These are phyloP conservation scores for Seriola dumerili DNA, from an alignment of 2,113 vertebrate genomes.

Conservation along the genomic window DNA sequence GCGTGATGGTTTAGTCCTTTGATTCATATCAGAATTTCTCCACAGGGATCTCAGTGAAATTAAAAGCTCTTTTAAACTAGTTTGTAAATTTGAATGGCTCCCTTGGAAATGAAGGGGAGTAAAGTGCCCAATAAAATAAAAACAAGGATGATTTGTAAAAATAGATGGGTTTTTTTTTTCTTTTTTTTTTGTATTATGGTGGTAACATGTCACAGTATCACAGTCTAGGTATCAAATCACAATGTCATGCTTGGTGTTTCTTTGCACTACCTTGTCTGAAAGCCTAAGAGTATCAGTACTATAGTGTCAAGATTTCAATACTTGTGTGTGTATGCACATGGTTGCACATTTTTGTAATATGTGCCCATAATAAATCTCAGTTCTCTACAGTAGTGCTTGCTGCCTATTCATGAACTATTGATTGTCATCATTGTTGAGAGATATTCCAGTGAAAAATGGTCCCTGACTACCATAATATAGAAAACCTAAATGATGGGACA, in stretches of 20 bases:
- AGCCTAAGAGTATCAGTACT: slow-evolving; percentile 36
- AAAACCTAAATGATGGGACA: slow-evolving; percentile 49
- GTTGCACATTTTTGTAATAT: slow-evolving; percentile 21
- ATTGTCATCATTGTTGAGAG: slow-evolving; percentile 78
- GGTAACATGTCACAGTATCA: slow-evolving; percentile 76
- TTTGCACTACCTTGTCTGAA: slow-evolving; percentile 42
- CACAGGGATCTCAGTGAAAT: slow-evolving; percentile 39
- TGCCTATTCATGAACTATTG: slow-evolving; percentile 71
- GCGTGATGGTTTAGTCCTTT: slow-evolving; percentile 55
- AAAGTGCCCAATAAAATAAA: slow-evolving; percentile 44
- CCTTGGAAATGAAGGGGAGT: slow-evolving; percentile 10
- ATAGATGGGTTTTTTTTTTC: background rate
- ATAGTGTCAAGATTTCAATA: slow-evolving; percentile 31
- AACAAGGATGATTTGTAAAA: slow-evolving; percentile 42
- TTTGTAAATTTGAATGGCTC: slow-evolving; percentile 37
- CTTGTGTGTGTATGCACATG: slow-evolving; percentile 16
- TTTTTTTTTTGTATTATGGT: slow-evolving; percentile 26
- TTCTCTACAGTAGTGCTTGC: slow-evolving; percentile 47
- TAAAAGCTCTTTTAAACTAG: slow-evolving; percentile 46
- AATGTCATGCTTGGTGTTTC: slow-evolving; percentile 41
- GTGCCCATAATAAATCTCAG: slow-evolving; percentile 33
- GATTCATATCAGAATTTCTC: slow-evolving; percentile 44
- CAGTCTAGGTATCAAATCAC: slow-evolving; percentile 68
- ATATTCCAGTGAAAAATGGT: slow-evolving; percentile 65
- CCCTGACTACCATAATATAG: slow-evolving; percentile 66